Base-by-base conservation (phyloP, 2,888 invertebrate genomes). In the Artemia sinica region DNA sequence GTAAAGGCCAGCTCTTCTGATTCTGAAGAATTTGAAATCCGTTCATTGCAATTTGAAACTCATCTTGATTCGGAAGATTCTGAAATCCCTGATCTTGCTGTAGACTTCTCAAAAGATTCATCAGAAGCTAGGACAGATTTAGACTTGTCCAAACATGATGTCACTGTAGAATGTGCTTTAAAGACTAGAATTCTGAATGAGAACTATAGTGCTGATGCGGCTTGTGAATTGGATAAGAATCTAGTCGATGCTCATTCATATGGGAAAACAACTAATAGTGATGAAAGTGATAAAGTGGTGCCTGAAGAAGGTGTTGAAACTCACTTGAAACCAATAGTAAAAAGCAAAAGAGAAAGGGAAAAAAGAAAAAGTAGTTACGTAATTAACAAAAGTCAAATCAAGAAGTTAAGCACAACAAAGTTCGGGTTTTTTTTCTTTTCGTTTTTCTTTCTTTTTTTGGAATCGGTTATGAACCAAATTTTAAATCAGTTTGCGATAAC, bases 261-360 rank as follows among this genome's bases (percentile, higher is more conserved):
- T 28, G 28, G 4, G 28, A 28, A 28, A 28, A 28, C n/a, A 58
- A n/a, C 58, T 8, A 58, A 58, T 14, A 58, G 58, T 58, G 58
- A 58, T 58, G 58, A 58, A 58, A 58, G 58, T 58, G 58, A 58
- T 58, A 58, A 58, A 58, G 58, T 18, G 58, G 58, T 18, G 58
- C 58, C 18, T 14, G 58, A 58, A 58, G 58, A 58, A 58, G 58
- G 58, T 58, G 58, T 58, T 9, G 28, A 28, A 28, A 28, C 28
- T 28, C 28, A 28, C 28, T 28, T 28, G 28, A 58, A 58, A 58
- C 18, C 58, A 18, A 18, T 58, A 8, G 58, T 9, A n/a, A 18
- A 58, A 58, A 58, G 10, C 58, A 58, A 18, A 58, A 58, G 58
- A n/a, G 58, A 58, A 58, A 58, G 18, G 58, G 58, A 8, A 58